Evolutionary conservation across 1,140 invertebrate species (phyloP), one percentile per base, ranked within the genome.

Genomic region (Muscidifurax raptorellus): DNA sequence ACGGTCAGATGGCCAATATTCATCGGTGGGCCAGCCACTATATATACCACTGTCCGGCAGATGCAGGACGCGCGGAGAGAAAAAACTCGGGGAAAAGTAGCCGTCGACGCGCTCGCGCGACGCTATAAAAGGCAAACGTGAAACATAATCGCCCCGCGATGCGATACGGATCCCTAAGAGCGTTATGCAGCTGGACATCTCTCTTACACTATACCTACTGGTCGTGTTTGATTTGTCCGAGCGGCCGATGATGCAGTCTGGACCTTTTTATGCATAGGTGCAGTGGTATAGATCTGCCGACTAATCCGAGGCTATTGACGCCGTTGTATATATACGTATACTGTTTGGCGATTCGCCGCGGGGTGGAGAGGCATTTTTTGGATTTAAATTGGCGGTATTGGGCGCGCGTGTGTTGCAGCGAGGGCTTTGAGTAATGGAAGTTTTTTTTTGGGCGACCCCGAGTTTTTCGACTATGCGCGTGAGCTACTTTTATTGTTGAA

Each of bases 91-190:
- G 28, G 40, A 59, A 40, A 78, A 80, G 78, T 76, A 67, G 71
- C 69, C 67, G 30, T n/a, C 52, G 52, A 18, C 5, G 47, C 3
- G 22, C 83, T 44, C 77, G 47, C 25, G 5, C 25, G 64, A 47
- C 28, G 30, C 44, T 52, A 85, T 84, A 74, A 84, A 84, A 72
- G 77, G 47, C 66, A 52, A 71, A 36, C 59, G 72, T 85, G 84
- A 85, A 85, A 85, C 66, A 82, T 85, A 85, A 85, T 85, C 84
- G 79, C 64, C 64, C 32, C 30, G 72, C 72, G 84, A 67, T 77
- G 59, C 69, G 80, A 72, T 75, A 27, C 77, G 77, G 76, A 78
- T 78, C 47, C 52, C 72, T 18, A 81, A 47, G 59, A 66, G 77
- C 36, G 76, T 27, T 12, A 12, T 27, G 66, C 82, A 84, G 82